Base-by-base conservation (phyloP, 2,888 invertebrate genomes). In the Neoascia interrupta region DNA sequence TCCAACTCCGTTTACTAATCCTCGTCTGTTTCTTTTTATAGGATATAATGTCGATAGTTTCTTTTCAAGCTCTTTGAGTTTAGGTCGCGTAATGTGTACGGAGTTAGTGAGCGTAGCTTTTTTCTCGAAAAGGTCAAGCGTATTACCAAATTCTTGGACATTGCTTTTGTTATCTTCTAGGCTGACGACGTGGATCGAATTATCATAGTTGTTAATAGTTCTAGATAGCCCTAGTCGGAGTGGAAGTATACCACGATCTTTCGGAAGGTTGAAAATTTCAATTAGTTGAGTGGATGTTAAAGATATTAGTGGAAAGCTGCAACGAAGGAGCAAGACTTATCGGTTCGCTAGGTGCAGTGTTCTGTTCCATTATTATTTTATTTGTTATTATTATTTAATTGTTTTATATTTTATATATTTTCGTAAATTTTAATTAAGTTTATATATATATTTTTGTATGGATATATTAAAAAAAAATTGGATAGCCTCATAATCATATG, bases 141-240 rank as follows among this genome's bases (percentile, higher is more conserved):
- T 36, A 10, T 37, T 39, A n/a, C 11, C 11, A 4, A 68, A 47
- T n/a, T 28, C 5, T 41, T 56, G n/a, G 16, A 56, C 39, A 13
- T 37, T 68, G 21, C 5, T 47, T 8, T 19, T 23, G 31, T 68
- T 56, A n/a, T 68, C 39, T 13, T 68, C 66, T 5, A 64, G 54
- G 11, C 45, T 51, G 15, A 63, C 16, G 6, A 63, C 51, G 6
- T 63, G 63, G 1, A 63, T 54, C 1, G 54, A 26, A 13, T 54
- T 66, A 13, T 54, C 2, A 10, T 36, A 54, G 18, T n/a, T 54
- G 11, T 1, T 54, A 13, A 66, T 66, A 6, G 11, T 54, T 53
- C 45, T 53, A 2, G 45, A 26, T 3, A 45, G 53, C 18, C 64
- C 64, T 34, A 66, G n/a, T 18, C 54, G 49, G 4, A 54, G 36